Base-by-base conservation (phyloP, 2,888 invertebrate species). In the Ochlodes sylvanus region DNA sequence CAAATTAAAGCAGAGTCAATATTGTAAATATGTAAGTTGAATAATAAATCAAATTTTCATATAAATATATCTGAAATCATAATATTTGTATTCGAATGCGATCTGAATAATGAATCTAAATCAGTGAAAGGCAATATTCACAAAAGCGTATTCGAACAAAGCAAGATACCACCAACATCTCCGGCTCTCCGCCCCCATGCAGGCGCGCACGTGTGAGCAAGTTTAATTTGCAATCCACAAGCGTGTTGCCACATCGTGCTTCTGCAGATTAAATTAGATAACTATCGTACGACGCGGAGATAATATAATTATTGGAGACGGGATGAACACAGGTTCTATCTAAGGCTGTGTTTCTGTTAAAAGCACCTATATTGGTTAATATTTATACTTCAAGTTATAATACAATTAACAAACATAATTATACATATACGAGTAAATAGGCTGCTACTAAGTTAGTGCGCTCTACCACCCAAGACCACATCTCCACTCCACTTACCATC, bases 61-160 rank as follows among this genome's bases (percentile, higher is more conserved):
- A 12, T 2, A 10, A 38, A 9, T 12, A 12, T 38, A 10, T 10
- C 38, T 12, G 38, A 38, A 38, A 38, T 2, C 10, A 1, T 38
- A 0, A 7, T 34, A 38, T 38, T 38, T 38, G 38, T 12, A 12
- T 38, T 38, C 38, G 38, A 38, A 38, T 38, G 12, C 38, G 38
- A 38, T 47, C 44, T 47, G 15, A 14, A 9, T 5, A 19, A 50
- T 19, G 19, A 50, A 50, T 50, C 19, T 12, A 19, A 50, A 50
- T 50, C 50, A 50, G 50, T 50, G 50, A 50, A 50, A 50, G 50
- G 50, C 50, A 50, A 21, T 44, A 27, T 66, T 60, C 58, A 58
- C 50, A 41, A 54, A 27, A 42, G 68, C 67, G 55, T 67, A n/a
- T n/a, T 47, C 10, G n/a, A 19, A 50, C 50, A 50, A 50, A 50